Evolutionary conservation across 2,888 invertebrate genomes (phyloP), one percentile per base, ranked within the genome.

Genomic region (Boloria selene): DNA sequence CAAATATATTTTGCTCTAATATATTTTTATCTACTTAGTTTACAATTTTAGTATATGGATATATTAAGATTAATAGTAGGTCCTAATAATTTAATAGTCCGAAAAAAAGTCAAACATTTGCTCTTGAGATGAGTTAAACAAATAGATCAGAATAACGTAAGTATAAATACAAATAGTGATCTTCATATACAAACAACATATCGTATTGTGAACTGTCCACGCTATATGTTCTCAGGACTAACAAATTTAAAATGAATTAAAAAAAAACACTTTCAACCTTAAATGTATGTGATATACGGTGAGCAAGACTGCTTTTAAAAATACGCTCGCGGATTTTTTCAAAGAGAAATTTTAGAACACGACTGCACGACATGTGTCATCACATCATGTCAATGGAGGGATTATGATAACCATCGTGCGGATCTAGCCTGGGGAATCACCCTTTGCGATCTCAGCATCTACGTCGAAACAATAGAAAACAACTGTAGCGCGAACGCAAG

Each of bases 401-500:
- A 92, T 92, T 92, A 92, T 90, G 92, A 92, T 92, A 91, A 90
- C 91, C 85, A 91, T 91, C 92, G 90, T 85, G 84, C 87, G 86
- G 85, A 90, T 90, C 90, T 86, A 88, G 83, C 83, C 73, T 82
- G 81, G 89, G 89, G 89, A 88, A 91, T 91, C 91, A 85, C 92
- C 92, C 91, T 90, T 86, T 79, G 85, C 87, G 86, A 90, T 90
- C 91, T 87, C 81, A 70, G 81, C 80, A 76, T 75, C 70, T 73
- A 71, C 71, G 72, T 65, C 75, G 75, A 77, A 80, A 77, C 79
- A 78, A 79, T 78, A 81, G 77, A 77, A 75, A 75, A 75, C 75
- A 81, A 75, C 77, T 80, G 64, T 61, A 67, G 42, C 45, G 52
- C 17, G 13, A 45, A 44, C 4, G 31, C 70, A 64, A 61, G 14